A percentile compares a stretch with the other conserved stretches of the same genome.
phyloP scores from a whole-genome alignment of 2,797 vertebrate species.

The Phrynocephalus vlangalii region DNA sequence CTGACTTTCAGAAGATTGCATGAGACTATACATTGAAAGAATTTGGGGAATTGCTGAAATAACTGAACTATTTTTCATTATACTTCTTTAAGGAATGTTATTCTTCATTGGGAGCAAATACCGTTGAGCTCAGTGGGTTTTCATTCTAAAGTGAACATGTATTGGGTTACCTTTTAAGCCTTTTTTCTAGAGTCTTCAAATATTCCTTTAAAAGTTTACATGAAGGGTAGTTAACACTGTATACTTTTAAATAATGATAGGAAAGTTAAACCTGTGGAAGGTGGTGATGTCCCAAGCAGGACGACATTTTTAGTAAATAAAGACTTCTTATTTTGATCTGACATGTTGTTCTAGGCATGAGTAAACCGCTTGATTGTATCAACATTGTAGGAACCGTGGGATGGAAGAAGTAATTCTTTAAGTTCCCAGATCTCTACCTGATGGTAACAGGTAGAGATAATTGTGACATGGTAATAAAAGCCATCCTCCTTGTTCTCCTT shows the following conservation, averaged over 20 bases:
- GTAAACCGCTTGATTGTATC: no score
- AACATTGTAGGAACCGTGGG: no score
- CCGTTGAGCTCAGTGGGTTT: neutral
- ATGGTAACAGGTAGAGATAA: no score
- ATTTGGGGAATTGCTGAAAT: neutral
- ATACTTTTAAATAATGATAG: neutral
- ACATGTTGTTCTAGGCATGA: no score
- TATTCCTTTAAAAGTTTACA: neutral
- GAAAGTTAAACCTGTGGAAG: no score
- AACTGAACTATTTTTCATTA: neutral
- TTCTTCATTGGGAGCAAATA: neutral
- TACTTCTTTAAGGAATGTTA: neutral
- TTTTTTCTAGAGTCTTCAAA: neutral
- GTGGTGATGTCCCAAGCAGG: no score
- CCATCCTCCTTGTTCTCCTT: no score
- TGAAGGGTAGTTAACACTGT: neutral
- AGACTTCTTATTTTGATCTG: no score
- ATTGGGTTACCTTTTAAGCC: accelerated
- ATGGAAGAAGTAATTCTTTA: no score
- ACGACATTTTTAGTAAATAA: no score
- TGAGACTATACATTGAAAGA: slow-evolving; percentile 17
- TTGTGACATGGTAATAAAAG: no score
- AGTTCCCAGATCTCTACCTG: no score
- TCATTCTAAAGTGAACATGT: neutral
- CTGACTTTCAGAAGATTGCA: slow-evolving; percentile 40